Conservation (phyloP, 2,797 vertebrate species). For the Loriculus beryllinus region DNA sequence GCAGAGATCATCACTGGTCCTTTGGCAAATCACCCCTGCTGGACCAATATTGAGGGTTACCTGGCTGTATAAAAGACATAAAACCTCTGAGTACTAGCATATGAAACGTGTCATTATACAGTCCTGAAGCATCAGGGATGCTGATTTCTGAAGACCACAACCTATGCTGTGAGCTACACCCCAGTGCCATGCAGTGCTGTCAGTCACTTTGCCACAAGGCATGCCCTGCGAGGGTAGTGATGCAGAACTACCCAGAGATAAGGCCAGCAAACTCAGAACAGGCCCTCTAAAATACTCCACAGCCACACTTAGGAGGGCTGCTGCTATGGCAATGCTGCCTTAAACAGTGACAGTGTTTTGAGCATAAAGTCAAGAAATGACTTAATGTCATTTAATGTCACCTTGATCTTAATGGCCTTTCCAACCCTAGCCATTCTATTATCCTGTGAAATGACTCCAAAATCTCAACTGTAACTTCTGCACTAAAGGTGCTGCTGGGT, state of each 20-base stretch:
- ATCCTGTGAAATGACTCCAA: background rate
- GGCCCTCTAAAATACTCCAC: background rate
- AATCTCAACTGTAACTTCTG: background rate
- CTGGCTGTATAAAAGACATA: background rate
- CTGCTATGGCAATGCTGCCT: background rate
- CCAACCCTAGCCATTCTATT: background rate
- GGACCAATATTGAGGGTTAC: background rate
- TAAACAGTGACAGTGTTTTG: background rate
- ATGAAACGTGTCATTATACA: background rate
- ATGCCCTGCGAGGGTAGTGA: fast-evolving
- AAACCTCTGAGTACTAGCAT: background rate
- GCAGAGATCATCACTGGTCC: background rate
- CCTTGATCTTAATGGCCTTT: background rate
- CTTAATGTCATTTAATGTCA: background rate
- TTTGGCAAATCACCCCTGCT: background rate
- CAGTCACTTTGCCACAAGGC: background rate
- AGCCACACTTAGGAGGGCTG: background rate
- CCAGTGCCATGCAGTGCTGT: background rate
- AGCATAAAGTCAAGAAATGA: background rate
- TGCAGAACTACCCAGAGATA: background rate
- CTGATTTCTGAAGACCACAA: background rate
- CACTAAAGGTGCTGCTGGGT: background rate
- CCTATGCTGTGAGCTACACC: background rate
- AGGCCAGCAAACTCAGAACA: background rate
- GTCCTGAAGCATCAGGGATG: background rate